Evolutionary conservation across 1,140 invertebrate genomes (phyloP).

Genomic region (Cryptotermes secundus): DNA sequence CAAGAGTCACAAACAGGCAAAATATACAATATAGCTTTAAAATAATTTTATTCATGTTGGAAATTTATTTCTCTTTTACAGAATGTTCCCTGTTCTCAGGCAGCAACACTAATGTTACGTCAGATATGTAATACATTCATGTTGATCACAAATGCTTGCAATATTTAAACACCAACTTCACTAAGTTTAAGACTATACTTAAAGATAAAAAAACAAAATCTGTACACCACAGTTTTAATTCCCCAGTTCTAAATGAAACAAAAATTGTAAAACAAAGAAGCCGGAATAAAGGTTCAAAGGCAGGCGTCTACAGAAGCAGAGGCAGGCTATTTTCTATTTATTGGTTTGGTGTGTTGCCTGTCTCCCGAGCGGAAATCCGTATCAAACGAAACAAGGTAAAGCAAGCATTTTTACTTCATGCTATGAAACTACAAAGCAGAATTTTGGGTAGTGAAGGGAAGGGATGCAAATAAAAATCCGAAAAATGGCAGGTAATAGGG

Average conservation of each 20-base stretch:
- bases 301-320: slow-evolving; percentile 21
- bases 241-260: slow-evolving; percentile 38
- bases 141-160: not conserved
- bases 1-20: slow-evolving; percentile 22
- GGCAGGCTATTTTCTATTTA: not conserved
- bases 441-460: not conserved
- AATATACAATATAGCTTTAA: not conserved
- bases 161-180: slow-evolving; percentile 12
- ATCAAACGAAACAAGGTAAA: not conserved
- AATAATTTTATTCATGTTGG: not conserved
- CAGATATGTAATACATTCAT: not conserved
- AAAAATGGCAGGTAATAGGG: not conserved
- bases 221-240: slow-evolving; percentile 38
- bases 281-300: slow-evolving; percentile 2
- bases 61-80: not conserved
- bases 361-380: not conserved
- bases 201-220: slow-evolving; percentile 33
- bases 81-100: not conserved
- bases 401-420: not conserved
- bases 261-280: slow-evolving; percentile 31
- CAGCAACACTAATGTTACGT: not conserved
- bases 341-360: not conserved
- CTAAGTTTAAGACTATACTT: slow-evolving; percentile 25
- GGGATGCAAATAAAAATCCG: not conserved
- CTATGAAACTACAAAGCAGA: not conserved